Evolutionary conservation across 2,797 vertebrate species (phyloP), one percentile per base, ranked within the genome.

Genomic region (Microctenopoma steveboyesi): DNA sequence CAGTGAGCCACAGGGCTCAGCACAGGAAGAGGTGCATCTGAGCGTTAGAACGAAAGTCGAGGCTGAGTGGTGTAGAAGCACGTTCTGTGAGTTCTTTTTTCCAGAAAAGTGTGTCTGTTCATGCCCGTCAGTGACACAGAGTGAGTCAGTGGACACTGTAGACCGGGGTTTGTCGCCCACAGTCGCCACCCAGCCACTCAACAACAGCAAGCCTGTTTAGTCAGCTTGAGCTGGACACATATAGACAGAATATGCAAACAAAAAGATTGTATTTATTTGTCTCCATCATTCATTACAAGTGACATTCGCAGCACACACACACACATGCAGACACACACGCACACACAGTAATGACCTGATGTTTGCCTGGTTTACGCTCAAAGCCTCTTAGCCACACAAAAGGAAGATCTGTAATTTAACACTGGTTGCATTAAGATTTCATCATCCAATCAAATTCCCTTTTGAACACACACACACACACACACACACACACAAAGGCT

Each of bases 341-440:
- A 39, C 22, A 22, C 22, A 22, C 22, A 22, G 22, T 22, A 27
- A 74, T 51, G 40, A 53, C 37, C 30, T 54, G 65, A 65, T 78
- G 78, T 82, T 85, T 78, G 74, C 83, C 73, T 74, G 71, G 61
- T 75, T 60, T 58, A 62, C 68, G 43, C 77, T 62, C 74, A 72
- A 81, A 73, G 51, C 77, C 66, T 68, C 82, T 80, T 66, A 85
- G 64, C 62, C 47, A 14, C 72, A n/a, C n/a, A 74, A 77, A 86
- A 53, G 7, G 22, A 35, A 72, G 69, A 79, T 49, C 39, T 74
- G 69, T 61, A 42, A 81, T 67, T 83, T 82, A 18, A 78, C 9
- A 37, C 74, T 18, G 8, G 69, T 86, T 86, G 75, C 84, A 70
- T 82, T 77, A 72, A 72, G 69, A 74, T 88, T 86, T 89, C 83